These are phyloP conservation scores for Gobius niger DNA, from an alignment of 2,113 vertebrate species.

Conservation along the genomic window DNA sequence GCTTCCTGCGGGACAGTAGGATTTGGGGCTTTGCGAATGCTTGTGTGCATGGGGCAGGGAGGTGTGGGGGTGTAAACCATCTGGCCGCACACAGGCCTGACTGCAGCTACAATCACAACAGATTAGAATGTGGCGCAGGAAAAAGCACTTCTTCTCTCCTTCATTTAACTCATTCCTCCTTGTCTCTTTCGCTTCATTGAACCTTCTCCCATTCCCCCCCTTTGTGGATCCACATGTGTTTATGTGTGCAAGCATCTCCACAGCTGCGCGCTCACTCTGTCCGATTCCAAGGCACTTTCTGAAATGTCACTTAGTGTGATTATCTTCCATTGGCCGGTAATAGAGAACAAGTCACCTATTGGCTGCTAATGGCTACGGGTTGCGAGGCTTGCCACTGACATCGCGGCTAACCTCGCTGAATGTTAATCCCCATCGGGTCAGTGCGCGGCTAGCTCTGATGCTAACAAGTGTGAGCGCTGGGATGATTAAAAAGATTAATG, in stretches of 20 bases:
- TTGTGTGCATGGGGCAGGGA: slow-evolving; percentile 19
- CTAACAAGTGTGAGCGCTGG: slow-evolving; percentile 57
- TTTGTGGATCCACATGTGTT: slow-evolving; percentile 10
- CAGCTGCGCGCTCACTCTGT: neutral
- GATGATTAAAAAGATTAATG: slow-evolving; percentile 71
- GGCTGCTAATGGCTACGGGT: slow-evolving; percentile 43
- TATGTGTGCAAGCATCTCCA: neutral
- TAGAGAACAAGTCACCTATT: slow-evolving; percentile 65
- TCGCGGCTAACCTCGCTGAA: slow-evolving; percentile 50
- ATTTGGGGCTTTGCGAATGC: slow-evolving; percentile 20
- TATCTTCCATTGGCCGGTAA: slow-evolving; percentile 61
- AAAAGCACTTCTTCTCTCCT: slow-evolving; percentile 69
- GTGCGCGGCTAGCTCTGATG: slow-evolving; percentile 34
- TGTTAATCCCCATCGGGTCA: slow-evolving; percentile 54
- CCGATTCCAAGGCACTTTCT: slow-evolving; percentile 8
- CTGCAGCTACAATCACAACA: slow-evolving; percentile 64
- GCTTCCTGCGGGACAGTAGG: slow-evolving; percentile 30
- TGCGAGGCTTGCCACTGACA: slow-evolving; percentile 33
- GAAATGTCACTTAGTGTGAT: slow-evolving; percentile 54
- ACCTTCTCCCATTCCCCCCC: slow-evolving; percentile 54
- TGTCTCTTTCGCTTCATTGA: slow-evolving; percentile 69
- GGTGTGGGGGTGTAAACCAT: slow-evolving; percentile 50
- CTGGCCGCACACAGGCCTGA: slow-evolving; percentile 57
- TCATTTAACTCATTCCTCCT: slow-evolving; percentile 70
- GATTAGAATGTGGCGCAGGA: slow-evolving; percentile 69